These are phyloP conservation scores for Xenopus petersii DNA, from an alignment of 2,797 vertebrate species.

Conservation along the genomic window DNA sequence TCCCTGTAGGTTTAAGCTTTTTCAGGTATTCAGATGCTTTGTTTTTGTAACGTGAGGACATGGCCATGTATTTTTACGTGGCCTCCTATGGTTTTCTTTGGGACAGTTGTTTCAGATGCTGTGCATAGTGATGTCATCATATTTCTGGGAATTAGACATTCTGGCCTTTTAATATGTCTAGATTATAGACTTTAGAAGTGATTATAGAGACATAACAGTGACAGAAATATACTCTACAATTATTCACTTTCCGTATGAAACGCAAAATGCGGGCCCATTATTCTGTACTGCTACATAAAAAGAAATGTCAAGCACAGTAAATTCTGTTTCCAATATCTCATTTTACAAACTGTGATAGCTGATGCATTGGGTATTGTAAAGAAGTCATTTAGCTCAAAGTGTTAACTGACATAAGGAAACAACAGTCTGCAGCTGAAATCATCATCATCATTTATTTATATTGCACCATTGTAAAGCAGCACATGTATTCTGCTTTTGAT, in stretches of 20 bases:
- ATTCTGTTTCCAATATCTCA: constrained; percentile 1
- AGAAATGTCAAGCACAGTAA: constrained; percentile 12
- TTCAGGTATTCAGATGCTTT: no score
- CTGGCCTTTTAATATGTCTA: neutral
- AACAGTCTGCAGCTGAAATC: no score
- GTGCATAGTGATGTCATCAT: neutral
- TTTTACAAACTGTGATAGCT: constrained; percentile 20
- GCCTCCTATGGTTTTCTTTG: no score
- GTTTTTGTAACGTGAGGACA: no score
- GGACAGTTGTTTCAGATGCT: no score
- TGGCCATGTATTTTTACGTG: no score
- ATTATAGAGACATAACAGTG: neutral
- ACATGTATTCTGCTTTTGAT: no score
- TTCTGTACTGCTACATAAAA: neutral
- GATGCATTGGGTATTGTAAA: constrained; percentile 40
- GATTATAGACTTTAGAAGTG: neutral
- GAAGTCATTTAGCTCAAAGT: no score
- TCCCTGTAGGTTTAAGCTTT: no score
- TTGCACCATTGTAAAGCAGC: no score
- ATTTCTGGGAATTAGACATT: neutral
- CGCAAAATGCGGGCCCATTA: constrained; percentile 4
- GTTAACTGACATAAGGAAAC: no score
- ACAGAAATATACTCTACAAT: constrained; percentile 1
- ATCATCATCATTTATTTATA: no score
- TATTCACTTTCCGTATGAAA: neutral